Evolutionary conservation across 2,888 invertebrate genomes (phyloP).

Genomic region (Gari tellinella): DNA sequence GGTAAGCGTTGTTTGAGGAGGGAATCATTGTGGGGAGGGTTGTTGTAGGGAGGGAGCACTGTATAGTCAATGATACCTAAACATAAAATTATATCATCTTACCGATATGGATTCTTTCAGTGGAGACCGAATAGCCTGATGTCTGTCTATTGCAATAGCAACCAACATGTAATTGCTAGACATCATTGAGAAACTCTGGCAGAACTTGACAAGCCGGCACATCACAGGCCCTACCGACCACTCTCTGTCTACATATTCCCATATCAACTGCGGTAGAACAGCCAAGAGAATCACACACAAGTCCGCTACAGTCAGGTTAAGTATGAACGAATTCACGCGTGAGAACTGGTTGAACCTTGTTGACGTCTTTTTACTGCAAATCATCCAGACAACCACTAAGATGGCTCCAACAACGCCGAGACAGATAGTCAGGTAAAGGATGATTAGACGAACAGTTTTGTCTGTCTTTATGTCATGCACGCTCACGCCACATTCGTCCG

Average conservation of each 20-base stretch:
- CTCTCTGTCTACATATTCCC: slow-evolving; percentile 79
- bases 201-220: slow-evolving; percentile 82
- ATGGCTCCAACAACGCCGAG: slow-evolving; percentile 77
- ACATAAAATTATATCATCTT: too few species aligned
- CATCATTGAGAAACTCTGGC: slow-evolving; percentile 82
- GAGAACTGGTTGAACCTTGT: slow-evolving; percentile 79
- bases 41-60: too few species aligned
- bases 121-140: slow-evolving; percentile 83
- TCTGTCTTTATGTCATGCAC: slow-evolving; percentile 79
- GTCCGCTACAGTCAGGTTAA: slow-evolving; percentile 83
- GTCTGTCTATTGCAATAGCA: slow-evolving; percentile 83
- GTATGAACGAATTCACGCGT: slow-evolving; percentile 81
- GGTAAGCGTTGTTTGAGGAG: too few species aligned
- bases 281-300: slow-evolving; percentile 81
- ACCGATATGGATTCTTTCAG: slow-evolving; percentile 80
- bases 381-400: slow-evolving; percentile 80
- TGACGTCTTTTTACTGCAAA: slow-evolving; percentile 71
- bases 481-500: slow-evolving; percentile 20
- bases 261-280: slow-evolving; percentile 80
- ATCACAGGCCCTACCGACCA: slow-evolving; percentile 82
- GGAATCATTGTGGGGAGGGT: too few species aligned
- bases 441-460: slow-evolving; percentile 67
- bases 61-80: too few species aligned
- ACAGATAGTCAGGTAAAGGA: slow-evolving; percentile 75
- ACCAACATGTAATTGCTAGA: slow-evolving; percentile 83